Evolutionary conservation across 2,888 invertebrate species (phyloP).

Genomic region (Philhelius pedissequus): DNA sequence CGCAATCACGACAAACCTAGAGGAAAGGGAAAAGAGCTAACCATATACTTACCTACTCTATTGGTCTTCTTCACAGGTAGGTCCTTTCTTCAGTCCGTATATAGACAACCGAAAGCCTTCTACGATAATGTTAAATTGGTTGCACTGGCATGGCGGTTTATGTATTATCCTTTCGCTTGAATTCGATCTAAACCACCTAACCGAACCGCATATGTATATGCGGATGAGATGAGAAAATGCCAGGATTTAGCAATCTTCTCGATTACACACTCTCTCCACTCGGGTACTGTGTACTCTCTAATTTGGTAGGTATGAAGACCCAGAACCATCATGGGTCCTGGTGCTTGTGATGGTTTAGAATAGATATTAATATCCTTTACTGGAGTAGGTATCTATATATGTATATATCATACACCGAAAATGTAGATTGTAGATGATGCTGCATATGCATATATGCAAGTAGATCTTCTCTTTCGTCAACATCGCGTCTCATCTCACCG

Average conservation of each 20-base stretch:
- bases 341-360: not conserved
- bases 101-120: slow-evolving; percentile 45
- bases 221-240: slow-evolving; percentile 25
- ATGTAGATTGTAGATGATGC: not conserved
- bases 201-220: not conserved
- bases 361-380: slow-evolving; percentile 29
- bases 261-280: not conserved
- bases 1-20: not conserved
- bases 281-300: not conserved
- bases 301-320: not conserved
- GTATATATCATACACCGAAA: not conserved
- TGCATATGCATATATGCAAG: not conserved
- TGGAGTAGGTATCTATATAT: not conserved
- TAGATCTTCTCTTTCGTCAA: not conserved
- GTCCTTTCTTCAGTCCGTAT: no score
- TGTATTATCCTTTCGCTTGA: slow-evolving; percentile 57
- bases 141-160: slow-evolving; percentile 49
- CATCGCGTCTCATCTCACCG: not conserved
- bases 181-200: slow-evolving; percentile 3
- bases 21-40: not conserved
- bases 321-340: not conserved
- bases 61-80: no score
- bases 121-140: slow-evolving; percentile 52
- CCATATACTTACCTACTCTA: no score
- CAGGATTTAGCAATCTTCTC: slow-evolving; percentile 24